Evolutionary conservation across 2,797 vertebrate species (phyloP).

Genomic region (Sarcophilus harrisii): DNA sequence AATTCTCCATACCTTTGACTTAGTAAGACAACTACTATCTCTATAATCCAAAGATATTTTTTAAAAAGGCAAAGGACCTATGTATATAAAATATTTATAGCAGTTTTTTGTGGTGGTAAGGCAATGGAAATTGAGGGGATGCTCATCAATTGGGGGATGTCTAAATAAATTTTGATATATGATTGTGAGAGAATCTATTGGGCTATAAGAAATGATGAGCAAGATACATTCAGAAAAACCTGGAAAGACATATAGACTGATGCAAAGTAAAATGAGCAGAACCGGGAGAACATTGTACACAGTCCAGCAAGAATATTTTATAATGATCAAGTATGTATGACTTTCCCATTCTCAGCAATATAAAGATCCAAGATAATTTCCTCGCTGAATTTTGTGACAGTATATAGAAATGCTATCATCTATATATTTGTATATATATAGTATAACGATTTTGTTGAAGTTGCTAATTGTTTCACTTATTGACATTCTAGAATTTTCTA

Average conservation of each 20-base stretch:
- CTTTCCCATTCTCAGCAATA: background rate
- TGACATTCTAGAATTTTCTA: background rate
- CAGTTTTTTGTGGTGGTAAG: background rate
- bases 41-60: background rate
- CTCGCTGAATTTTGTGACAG: too few relatives aligned
- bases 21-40: background rate
- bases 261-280: background rate
- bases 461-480: background rate
- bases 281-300: background rate
- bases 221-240: background rate
- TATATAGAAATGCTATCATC: too few relatives aligned
- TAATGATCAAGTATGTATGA: background rate
- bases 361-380: background rate
- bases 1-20: background rate
- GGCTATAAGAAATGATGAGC: background rate
- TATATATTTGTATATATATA: background rate
- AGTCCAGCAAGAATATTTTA: background rate
- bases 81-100: background rate
- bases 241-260: background rate
- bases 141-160: background rate
- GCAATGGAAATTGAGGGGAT: background rate
- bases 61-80: background rate
- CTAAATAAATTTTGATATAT: background rate
- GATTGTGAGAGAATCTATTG: background rate
- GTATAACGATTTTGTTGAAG: background rate